Conservation (phyloP, 2,113 vertebrate species). For the Takifugu flavidus region DNA sequence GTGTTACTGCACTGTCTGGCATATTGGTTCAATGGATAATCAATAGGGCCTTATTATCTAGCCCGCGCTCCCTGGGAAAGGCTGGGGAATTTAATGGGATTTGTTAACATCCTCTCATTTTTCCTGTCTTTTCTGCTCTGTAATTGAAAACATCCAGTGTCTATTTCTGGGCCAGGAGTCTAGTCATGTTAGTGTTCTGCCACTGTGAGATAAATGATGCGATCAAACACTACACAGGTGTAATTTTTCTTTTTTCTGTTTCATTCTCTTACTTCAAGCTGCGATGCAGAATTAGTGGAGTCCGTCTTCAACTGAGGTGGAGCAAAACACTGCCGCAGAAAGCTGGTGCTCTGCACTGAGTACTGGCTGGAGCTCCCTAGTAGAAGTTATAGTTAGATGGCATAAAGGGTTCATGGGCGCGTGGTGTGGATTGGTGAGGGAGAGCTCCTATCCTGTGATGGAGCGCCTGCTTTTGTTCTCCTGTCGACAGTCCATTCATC, state of each 20-base stretch:
- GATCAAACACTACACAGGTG: not conserved
- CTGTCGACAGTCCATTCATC: conserved; percentile 83
- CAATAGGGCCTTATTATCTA: conserved; percentile 73
- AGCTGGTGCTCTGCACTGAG: conserved; percentile 47
- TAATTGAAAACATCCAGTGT: conserved; percentile 65
- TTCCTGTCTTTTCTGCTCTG: conserved; percentile 53
- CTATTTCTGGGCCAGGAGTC: conserved; percentile 28
- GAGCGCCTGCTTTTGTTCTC: conserved; percentile 81
- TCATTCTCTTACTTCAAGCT: not conserved
- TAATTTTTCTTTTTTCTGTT: conserved; percentile 7
- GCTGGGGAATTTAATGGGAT: conserved; percentile 60
- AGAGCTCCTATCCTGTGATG: conserved; percentile 71
- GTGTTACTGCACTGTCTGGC: conserved; percentile 37
- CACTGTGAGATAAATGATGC: conserved; percentile 22
- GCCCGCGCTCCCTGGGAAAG: conserved; percentile 49
- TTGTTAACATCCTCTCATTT: conserved; percentile 71
- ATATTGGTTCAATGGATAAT: conserved; percentile 71
- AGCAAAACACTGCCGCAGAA: conserved; percentile 15
- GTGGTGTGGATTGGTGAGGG: conserved; percentile 45
- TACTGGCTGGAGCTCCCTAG: not conserved
- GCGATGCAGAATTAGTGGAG: conserved; percentile 1
- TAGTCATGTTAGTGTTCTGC: conserved; percentile 20
- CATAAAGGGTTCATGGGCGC: conserved; percentile 62
- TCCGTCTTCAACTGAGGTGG: not conserved
- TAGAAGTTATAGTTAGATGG: conserved; percentile 46